Conservation (phyloP, 2,888 invertebrate species). For the Bombyx huttoni region DNA sequence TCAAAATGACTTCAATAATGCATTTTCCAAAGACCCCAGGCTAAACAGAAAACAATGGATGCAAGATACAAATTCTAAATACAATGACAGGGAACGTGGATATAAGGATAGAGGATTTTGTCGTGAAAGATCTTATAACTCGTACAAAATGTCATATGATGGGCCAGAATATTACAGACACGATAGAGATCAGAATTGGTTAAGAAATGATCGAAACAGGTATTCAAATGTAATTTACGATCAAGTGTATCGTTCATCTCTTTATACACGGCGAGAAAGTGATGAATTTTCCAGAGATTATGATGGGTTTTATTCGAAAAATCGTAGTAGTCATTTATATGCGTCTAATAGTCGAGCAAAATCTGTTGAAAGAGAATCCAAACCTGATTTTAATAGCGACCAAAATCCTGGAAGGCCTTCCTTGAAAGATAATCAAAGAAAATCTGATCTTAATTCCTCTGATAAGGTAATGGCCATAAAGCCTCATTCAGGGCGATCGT, state of each 20-base stretch:
- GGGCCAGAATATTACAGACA: slow-evolving; percentile 8
- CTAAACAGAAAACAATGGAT: slow-evolving; percentile 32
- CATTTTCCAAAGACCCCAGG: slow-evolving; percentile 38
- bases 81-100: slow-evolving; percentile 27
- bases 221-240: slow-evolving; percentile 7
- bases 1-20: slow-evolving; percentile 9
- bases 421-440: slow-evolving; percentile 3
- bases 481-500: slow-evolving; percentile 31
- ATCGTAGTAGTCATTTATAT: slow-evolving; percentile 14
- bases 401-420: too few species aligned
- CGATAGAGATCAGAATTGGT: slow-evolving; percentile 23
- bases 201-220: slow-evolving; percentile 17
- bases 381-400: slow-evolving; percentile 3
- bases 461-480: slow-evolving; percentile 30
- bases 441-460: neutral
- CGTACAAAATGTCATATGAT: slow-evolving; percentile 15
- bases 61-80: slow-evolving; percentile 20
- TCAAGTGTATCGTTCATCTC: neutral
- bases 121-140: slow-evolving; percentile 16
- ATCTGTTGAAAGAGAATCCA: slow-evolving; percentile 4
- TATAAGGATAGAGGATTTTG: slow-evolving; percentile 24
- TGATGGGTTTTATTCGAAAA: slow-evolving; percentile 13
- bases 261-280: neutral
- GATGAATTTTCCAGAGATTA: slow-evolving; percentile 11
- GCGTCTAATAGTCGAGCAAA: slow-evolving; percentile 18